Evolutionary conservation across 2,113 vertebrate genomes (phyloP), one percentile per base, ranked within the genome.

Genomic region (Nothobranchius kuhntae): DNA sequence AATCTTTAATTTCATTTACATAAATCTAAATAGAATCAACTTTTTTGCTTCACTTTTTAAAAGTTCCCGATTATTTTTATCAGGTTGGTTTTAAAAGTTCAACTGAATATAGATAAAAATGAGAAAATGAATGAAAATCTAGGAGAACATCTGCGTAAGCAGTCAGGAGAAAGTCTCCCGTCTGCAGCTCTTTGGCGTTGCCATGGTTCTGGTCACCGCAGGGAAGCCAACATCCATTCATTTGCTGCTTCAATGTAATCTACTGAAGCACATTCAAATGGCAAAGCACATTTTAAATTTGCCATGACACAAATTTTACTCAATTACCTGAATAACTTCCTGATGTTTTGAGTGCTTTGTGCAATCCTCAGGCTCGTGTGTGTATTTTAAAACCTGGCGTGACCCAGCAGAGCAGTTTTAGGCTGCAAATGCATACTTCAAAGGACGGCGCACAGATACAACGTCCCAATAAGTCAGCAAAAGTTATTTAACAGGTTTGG

Each of bases 201-300:
- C 17, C 21, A 17, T 45, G 45, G 11, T 64, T 52, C 75, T 70
- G 57, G 53, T 69, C 61, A 53, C 72, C 63, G 68, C 53, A 58
- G 73, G 68, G 73, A 55, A 52, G 21, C 30, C 60, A 56, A 63
- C 60, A 62, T 56, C 61, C 45, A 53, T n/a, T 47, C 67, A 26
- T 70, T 67, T 71, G 53, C 44, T 12, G 9, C 76, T 63, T 73
- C 59, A 84, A 45, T 80, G 67, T 80, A 73, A 84, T 84, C 82
- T 60, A 21, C 45, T 36, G 42, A 66, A 61, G 68, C 79, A 87
- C 64, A 81, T 73, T 73, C 68, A 68, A 50, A 83, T 48, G 61
- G 36, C 12, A 35, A 77, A 67, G 70, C 54, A 71, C 53, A 69
- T 75, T 75, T 63, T 55, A 72, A 82, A 80, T 75, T 60, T 52